A percentile compares a stretch with the other conserved stretches of the same genome.
These are phyloP conservation scores for Drosophila anceps DNA, from an alignment of 2,888 invertebrate genomes.

Conservation along the genomic window DNA sequence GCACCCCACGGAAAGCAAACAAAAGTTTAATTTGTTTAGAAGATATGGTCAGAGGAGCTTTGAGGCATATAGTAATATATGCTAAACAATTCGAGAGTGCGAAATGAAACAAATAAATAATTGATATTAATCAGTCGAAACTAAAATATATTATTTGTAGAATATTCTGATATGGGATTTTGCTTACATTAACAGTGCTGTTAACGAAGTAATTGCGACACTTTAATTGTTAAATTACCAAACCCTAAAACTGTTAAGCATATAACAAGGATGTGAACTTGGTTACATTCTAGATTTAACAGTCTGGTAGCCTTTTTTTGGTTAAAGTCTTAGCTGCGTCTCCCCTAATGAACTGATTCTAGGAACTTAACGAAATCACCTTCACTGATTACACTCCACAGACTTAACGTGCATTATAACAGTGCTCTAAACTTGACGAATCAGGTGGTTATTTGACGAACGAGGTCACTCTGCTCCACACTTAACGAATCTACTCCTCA, in stretches of 20 bases:
- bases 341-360: background rate
- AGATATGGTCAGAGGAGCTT: background rate
- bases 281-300: background rate
- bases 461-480: background rate
- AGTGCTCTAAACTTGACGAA: conserved; percentile 24
- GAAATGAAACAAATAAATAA: background rate
- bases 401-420: background rate
- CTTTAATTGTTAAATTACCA: background rate
- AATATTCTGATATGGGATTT: background rate
- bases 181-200: background rate
- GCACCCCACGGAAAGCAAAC: background rate
- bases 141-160: too few relatives aligned
- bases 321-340: background rate
- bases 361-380: background rate
- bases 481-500: background rate
- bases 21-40: background rate
- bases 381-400: background rate
- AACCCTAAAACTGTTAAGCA: background rate
- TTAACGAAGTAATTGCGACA: background rate
- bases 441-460: background rate
- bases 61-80: too few relatives aligned
- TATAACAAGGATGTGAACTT: background rate
- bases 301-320: background rate
- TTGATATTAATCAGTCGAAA: background rate
- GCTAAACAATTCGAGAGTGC: background rate